Base-by-base conservation (phyloP, 1,140 invertebrate genomes). In the Neodiprion pinetum region DNA sequence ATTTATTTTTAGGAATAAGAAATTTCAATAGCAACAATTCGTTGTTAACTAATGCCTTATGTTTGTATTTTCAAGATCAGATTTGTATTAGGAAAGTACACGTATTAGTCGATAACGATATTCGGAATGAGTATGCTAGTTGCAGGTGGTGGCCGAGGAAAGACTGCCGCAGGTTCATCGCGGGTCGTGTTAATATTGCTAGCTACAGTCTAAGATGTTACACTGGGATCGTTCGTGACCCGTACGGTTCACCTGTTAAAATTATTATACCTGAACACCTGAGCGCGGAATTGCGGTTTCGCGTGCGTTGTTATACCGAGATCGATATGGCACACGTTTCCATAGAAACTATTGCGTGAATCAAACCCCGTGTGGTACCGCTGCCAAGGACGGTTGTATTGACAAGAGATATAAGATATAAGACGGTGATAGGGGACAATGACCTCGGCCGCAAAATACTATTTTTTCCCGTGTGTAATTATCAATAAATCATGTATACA, bases 341-440 rank as follows among this genome's bases (percentile, higher is more conserved):
- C 82, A 85, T 85, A 83, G 84, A 79, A 83, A 85, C 84, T 80
- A 81, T 83, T 77, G 76, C 53, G 11, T 74, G 72, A 78, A 80
- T 80, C 79, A 77, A 79, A 79, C 76, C 28, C 61, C 11, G 11
- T 14, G 61, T 74, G 72, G 49, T 50, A 74, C 73, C 65, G 61
- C 74, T 77, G 74, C 79, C 81, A 80, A 68, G 81, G 79, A 83
- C 82, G 83, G 84, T 84, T 83, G 77, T 84, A 83, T 84, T 78
- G 82, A 85, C 72, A 61, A 12, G 53, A 17, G 53, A 61, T 61
- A 17, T 61, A 61, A 61, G 53, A 61, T 74, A 49, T 70, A 65
- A 40, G 12, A 12, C 65, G 21, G 23, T 48, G 74, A 76, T 74
- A 77, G 82, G 80, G 82, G 82, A 84, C 83, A 84, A 83, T 84